phyloP scores from a whole-genome alignment of 2,113 vertebrate species.

The Platysteira castanea region DNA sequence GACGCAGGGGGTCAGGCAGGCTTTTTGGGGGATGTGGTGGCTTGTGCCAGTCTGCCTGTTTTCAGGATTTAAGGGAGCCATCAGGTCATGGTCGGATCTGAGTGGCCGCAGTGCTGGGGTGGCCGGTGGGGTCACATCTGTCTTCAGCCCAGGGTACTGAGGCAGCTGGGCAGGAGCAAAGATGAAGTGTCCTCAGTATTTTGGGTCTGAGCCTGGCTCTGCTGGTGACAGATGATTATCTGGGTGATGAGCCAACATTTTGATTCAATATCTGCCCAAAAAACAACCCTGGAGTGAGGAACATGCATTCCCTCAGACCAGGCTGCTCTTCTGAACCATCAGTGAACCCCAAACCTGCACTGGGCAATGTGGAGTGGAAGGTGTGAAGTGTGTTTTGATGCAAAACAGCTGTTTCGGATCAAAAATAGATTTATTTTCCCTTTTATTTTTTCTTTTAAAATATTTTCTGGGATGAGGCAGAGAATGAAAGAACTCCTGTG shows the following conservation, averaged over 20 bases:
- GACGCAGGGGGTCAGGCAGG: accelerated
- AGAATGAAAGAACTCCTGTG: background rate
- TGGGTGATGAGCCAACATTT: background rate
- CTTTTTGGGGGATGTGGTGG: background rate
- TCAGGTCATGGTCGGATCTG: accelerated
- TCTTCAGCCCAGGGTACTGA: accelerated
- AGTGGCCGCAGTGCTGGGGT: accelerated
- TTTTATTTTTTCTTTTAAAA: background rate
- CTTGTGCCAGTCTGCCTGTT: background rate
- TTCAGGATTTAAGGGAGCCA: background rate
- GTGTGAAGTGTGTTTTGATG: background rate
- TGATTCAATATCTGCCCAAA: background rate
- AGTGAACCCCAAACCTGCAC: accelerated
- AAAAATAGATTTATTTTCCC: background rate
- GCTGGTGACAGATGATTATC: background rate
- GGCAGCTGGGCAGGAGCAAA: background rate
- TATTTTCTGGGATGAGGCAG: background rate
- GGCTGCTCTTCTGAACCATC: background rate
- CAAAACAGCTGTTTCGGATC: background rate
- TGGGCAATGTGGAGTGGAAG: accelerated
- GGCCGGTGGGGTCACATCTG: accelerated
- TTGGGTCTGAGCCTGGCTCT: background rate
- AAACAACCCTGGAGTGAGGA: background rate
- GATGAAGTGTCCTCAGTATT: background rate
- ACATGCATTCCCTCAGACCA: background rate